Conservation (phyloP, 2,113 vertebrate species). For the Microcebus tavaratra region DNA sequence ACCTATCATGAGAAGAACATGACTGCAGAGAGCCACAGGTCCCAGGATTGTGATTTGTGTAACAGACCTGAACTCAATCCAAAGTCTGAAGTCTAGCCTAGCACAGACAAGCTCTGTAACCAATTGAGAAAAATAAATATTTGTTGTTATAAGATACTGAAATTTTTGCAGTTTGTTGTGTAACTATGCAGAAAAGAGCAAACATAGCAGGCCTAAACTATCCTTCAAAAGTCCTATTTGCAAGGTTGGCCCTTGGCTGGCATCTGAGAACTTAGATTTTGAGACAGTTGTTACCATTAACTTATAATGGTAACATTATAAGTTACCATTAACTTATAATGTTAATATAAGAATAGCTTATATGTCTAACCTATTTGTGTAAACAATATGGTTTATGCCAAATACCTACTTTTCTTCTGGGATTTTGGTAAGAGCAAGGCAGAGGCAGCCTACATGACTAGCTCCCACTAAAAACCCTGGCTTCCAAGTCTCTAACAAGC, state of each 20-base stretch:
- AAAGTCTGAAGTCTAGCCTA: neutral
- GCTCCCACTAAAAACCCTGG: neutral
- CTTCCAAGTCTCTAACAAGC: neutral
- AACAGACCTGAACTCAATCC: neutral
- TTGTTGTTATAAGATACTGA: neutral
- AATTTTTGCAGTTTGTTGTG: neutral
- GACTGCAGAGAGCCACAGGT: neutral
- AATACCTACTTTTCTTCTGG: neutral
- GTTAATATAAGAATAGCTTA: neutral
- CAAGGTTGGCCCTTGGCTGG: neutral
- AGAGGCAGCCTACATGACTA: neutral
- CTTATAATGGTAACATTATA: too few species aligned
- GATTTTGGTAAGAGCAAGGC: neutral
- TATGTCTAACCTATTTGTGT: neutral
- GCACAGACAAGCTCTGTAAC: neutral
- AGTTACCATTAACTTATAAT: neutral
- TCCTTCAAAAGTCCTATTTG: neutral
- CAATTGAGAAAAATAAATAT: neutral
- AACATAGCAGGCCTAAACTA: neutral
- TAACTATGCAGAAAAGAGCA: conserved; percentile 20
- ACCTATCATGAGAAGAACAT: neutral
- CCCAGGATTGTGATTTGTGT: neutral
- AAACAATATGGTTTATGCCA: neutral
- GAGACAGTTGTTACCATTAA: neutral
- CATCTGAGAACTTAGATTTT: conserved; percentile 4